Conservation (phyloP, 2,888 invertebrate species). For the Agriopis marginaria region DNA sequence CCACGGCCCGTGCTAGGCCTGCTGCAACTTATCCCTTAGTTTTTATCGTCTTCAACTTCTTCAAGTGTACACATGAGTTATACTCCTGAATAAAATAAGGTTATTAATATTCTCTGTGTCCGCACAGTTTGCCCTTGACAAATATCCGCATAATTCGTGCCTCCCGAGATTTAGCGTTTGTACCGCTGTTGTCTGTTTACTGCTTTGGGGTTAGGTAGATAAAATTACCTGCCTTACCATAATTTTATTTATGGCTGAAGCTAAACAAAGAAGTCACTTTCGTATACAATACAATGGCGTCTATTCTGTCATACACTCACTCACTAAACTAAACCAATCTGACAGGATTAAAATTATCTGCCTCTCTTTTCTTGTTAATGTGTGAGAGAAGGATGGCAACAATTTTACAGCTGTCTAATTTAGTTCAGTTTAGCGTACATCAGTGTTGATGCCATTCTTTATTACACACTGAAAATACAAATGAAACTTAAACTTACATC, state of each 20-base stretch:
- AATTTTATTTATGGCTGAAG: conserved; percentile 26
- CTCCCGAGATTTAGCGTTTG: conserved; percentile 43
- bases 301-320: too few relatives aligned
- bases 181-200: conserved; percentile 39
- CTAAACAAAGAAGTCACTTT: conserved; percentile 10
- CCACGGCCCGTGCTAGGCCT: too few relatives aligned
- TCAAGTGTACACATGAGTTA: not conserved
- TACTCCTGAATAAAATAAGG: conserved; percentile 14
- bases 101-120: conserved; percentile 23
- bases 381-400: too few relatives aligned
- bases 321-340: too few relatives aligned
- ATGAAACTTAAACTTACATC: too few relatives aligned
- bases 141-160: conserved; percentile 46
- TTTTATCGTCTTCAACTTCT: not conserved
- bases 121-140: conserved; percentile 42
- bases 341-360: too few relatives aligned
- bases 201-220: conserved; percentile 31
- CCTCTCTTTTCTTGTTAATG: too few relatives aligned
- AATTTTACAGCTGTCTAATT: too few relatives aligned
- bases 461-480: too few relatives aligned
- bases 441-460: too few relatives aligned
- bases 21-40: not conserved
- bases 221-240: conserved; percentile 25
- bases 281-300: not conserved
- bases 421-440: too few relatives aligned